phyloP scores from a whole-genome alignment of 1,140 invertebrate species.

The Whitmania pigra region DNA sequence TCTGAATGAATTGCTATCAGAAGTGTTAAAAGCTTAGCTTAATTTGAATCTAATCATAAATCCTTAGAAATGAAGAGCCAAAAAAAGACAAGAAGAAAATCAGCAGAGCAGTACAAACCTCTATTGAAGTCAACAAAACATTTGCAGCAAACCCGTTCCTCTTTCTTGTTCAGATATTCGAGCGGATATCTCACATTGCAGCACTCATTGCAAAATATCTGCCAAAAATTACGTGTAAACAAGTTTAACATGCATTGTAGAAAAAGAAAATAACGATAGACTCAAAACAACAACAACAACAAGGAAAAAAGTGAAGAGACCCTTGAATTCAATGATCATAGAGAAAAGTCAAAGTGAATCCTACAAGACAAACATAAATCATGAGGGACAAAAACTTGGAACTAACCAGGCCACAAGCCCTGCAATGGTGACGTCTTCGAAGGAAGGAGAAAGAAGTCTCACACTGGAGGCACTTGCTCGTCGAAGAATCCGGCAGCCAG shows the following conservation, averaged over 20 bases:
- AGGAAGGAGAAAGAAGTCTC: constrained; percentile 80
- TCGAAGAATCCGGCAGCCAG: constrained; percentile 75
- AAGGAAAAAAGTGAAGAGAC: not conserved
- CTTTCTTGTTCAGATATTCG: constrained; percentile 57
- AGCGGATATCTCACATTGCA: constrained; percentile 60
- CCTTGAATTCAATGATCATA: too few relatives aligned
- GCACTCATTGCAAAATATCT: constrained; percentile 70
- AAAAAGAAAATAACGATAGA: not conserved
- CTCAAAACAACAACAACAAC: not conserved
- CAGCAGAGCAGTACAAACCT: constrained; percentile 2
- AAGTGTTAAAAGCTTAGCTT: too few relatives aligned
- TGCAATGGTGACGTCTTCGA: constrained; percentile 81
- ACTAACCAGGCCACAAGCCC: constrained; percentile 66
- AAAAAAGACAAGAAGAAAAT: not conserved
- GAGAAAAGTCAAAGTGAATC: too few relatives aligned
- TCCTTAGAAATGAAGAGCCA: not conserved
- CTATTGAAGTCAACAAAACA: constrained; percentile 34
- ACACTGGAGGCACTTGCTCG: constrained; percentile 82
- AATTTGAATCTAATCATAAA: not conserved
- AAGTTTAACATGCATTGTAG: not conserved
- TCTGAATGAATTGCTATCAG: too few relatives aligned
- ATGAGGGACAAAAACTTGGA: not conserved
- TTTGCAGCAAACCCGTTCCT: constrained; percentile 51
- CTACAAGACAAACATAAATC: too few relatives aligned
- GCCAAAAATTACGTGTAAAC: constrained; percentile 25